phyloP scores from a whole-genome alignment of 2,888 invertebrate species.

The Eupelmus urozonus region DNA sequence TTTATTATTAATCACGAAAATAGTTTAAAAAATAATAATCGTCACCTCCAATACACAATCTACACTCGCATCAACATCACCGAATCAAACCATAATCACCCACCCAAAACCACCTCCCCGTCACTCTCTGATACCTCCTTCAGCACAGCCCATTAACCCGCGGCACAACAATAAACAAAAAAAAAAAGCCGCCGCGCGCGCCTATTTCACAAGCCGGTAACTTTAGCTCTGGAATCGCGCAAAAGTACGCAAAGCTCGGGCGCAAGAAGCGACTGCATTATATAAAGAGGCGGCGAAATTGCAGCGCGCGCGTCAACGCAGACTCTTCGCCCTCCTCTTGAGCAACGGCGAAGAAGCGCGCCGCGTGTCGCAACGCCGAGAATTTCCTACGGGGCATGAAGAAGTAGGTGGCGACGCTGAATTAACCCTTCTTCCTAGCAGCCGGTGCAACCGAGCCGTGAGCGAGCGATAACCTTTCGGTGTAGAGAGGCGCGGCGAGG shows the following conservation, averaged over 20 bases:
- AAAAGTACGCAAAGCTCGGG: slow-evolving; percentile 26
- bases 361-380: slow-evolving; percentile 31
- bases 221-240: neutral
- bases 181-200: neutral
- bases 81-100: too few relatives aligned
- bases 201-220: slow-evolving; percentile 32
- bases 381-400: slow-evolving; percentile 23
- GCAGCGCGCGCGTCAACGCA: slow-evolving; percentile 36
- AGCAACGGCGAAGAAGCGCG: slow-evolving; percentile 20
- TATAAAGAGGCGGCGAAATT: slow-evolving; percentile 57
- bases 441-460: neutral
- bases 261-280: slow-evolving; percentile 53
- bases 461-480: slow-evolving; percentile 1
- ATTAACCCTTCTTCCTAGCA: slow-evolving; percentile 21
- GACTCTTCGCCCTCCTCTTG: slow-evolving; percentile 9
- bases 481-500: too few relatives aligned
- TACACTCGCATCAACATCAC: too few relatives aligned
- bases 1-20: too few relatives aligned
- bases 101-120: too few relatives aligned
- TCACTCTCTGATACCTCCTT: too few relatives aligned
- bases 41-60: too few relatives aligned
- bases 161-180: neutral
- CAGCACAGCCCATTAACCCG: neutral
- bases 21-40: too few relatives aligned
- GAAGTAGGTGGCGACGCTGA: slow-evolving; percentile 17